phyloP scores from a whole-genome alignment of 2,113 vertebrate species.

The Hydrolagus affinis region DNA sequence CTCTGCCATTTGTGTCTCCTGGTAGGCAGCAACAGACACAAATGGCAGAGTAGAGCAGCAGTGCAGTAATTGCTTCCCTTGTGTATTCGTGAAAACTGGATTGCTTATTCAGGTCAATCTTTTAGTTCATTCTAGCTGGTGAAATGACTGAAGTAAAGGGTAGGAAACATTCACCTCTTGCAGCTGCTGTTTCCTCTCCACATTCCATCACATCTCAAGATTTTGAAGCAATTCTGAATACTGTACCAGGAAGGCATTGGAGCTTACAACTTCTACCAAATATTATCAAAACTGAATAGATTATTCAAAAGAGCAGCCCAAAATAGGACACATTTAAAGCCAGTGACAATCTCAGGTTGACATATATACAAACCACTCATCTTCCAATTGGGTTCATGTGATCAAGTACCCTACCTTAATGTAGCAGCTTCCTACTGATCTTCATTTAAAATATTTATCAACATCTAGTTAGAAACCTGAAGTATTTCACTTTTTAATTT shows the following conservation, averaged over 20 bases:
- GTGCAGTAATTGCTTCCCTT: background rate
- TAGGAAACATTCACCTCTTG: background rate
- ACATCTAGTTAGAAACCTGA: background rate
- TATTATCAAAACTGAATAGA: background rate
- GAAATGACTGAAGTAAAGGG: background rate
- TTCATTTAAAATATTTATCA: background rate
- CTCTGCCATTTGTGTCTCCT: no score
- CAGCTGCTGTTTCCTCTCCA: background rate
- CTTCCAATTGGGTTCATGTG: background rate
- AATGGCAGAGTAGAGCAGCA: background rate
- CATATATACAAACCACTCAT: background rate
- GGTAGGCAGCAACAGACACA: background rate
- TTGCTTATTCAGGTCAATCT: constrained; percentile 12
- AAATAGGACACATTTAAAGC: no score
- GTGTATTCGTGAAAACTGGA: background rate
- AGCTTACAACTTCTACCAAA: background rate
- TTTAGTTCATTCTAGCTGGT: background rate
- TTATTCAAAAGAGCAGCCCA: background rate
- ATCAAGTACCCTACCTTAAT: no score
- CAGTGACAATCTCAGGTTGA: background rate
- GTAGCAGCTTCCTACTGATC: background rate
- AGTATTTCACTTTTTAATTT: background rate
- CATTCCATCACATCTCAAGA: background rate
- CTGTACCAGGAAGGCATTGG: background rate
- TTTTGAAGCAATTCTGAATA: background rate